Base-by-base conservation (phyloP, 2,113 vertebrate species). In the Oreochromis aureus region DNA sequence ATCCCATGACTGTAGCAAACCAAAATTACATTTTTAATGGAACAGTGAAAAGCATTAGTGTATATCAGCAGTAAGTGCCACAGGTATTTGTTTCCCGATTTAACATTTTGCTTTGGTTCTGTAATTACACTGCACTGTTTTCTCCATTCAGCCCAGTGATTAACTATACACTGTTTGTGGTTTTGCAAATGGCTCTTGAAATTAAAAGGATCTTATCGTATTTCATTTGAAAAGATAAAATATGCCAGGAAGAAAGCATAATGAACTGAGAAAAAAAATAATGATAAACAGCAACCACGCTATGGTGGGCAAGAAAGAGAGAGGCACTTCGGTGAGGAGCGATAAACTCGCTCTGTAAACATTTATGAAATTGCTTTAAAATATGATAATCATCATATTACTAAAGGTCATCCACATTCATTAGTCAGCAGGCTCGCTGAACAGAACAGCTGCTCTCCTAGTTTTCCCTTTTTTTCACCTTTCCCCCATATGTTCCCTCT, bases 331-430 rank as follows among this genome's bases (percentile, higher is more conserved):
- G 16, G 51, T 58, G 41, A 6, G n/a, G 79, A 55, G 7, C 41
- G 78, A 59, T 90, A 83, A 83, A 79, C 71, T n/a, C 6, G 13
- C 34, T 55, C 59, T 32, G 53, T 78, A 90, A 86, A 84, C 84
- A 53, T 89, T 83, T 18, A 61, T 46, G 34, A 86, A 83, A 76
- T 30, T 66, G 48, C 39, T 73, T 86, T 79, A 55, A 86, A 89
- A 87, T 82, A 84, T 80, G 84, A 85, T 80, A 87, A 91, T 89
- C 53, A 80, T 46, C 19, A 2, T 32, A 84, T 83, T 53, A 86
- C 15, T 81, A 87, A 93, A 90, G 82, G 87, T 86, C 86, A 88
- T 30, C 39, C 55, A 81, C 83, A 86, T 87, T 87, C 58, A 92
- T 92, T 87, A 87, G 83, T 82, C 46, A 87, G 84, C 73, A 83